Conservation (phyloP, 2,113 vertebrate species). For the Cromileptes altivelis region DNA sequence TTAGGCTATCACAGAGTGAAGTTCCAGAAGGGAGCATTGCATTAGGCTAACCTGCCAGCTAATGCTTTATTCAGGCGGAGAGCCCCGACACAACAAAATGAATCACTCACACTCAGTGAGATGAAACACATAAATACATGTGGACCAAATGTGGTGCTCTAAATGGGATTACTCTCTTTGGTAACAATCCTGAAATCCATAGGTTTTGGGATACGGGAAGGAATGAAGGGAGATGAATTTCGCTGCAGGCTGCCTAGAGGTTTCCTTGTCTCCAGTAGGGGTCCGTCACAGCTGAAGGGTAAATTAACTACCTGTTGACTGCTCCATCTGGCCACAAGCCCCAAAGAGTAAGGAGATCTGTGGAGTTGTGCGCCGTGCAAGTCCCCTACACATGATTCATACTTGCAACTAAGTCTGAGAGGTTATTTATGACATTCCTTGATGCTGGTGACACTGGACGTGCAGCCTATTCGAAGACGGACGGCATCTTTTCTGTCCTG, state of each 20-base stretch:
- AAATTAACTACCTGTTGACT: constrained; percentile 59
- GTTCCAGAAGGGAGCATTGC: constrained; percentile 63
- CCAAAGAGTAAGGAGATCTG: constrained; percentile 14
- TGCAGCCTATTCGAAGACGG: constrained; percentile 32
- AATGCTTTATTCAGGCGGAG: constrained; percentile 61
- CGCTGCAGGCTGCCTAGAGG: background rate
- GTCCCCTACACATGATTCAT: constrained; percentile 14
- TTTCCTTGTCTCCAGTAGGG: constrained; percentile 10
- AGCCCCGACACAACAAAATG: constrained; percentile 50
- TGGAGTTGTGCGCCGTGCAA: background rate
- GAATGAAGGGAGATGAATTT: constrained; percentile 12
- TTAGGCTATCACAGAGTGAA: constrained; percentile 59
- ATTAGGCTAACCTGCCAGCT: constrained; percentile 68
- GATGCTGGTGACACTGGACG: constrained; percentile 9
- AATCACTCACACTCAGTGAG: constrained; percentile 44
- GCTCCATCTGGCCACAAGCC: constrained; percentile 36
- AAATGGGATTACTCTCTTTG: constrained; percentile 37
- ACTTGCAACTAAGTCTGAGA: background rate
- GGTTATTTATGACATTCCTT: constrained; percentile 59
- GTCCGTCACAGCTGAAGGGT: constrained; percentile 10
- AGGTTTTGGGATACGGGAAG: background rate
- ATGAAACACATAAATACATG: constrained; percentile 49
- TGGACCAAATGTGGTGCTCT: constrained; percentile 5
- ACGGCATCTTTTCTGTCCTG: constrained; percentile 42
- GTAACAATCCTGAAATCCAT: constrained; percentile 29